Conservation (phyloP, 1,140 invertebrate genomes). For the Patella vulgata region DNA sequence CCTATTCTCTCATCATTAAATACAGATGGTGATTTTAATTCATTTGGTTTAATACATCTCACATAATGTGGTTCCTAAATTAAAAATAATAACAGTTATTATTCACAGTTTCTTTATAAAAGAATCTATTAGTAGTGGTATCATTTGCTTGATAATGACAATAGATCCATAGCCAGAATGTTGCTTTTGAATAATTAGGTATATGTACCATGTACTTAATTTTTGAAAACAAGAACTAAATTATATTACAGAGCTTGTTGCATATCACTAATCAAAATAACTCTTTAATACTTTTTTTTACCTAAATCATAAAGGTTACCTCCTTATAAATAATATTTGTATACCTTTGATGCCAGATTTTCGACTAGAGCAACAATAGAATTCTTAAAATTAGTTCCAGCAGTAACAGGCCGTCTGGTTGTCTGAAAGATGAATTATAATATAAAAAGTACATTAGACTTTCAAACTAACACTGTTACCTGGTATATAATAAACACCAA, state of each 20-base stretch:
- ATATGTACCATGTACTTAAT: too few species aligned
- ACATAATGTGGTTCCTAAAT: constrained; percentile 90
- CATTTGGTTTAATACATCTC: constrained; percentile 95
- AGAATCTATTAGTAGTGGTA: too few species aligned
- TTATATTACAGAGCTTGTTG: too few species aligned
- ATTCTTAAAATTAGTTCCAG: constrained; percentile 92
- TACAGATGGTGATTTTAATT: constrained; percentile 84
- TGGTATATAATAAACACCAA: too few species aligned
- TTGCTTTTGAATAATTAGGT: constrained; percentile 5
- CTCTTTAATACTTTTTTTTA: too few species aligned
- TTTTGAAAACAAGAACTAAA: too few species aligned
- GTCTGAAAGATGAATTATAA: constrained; percentile 72
- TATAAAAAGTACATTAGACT: background rate
- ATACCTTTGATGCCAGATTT: constrained; percentile 83
- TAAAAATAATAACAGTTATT: too few species aligned
- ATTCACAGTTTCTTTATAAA: background rate
- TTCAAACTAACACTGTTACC: background rate
- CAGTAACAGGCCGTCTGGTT: constrained; percentile 91
- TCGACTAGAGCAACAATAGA: constrained; percentile 92
- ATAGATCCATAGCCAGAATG: background rate
- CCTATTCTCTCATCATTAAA: constrained; percentile 82
- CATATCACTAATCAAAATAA: too few species aligned
- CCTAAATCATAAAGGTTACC: too few species aligned
- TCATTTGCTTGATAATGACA: background rate
- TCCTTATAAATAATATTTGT: background rate